Conservation (phyloP, 92 coral and sea anemone species). For the Heliopora coerulea region DNA sequence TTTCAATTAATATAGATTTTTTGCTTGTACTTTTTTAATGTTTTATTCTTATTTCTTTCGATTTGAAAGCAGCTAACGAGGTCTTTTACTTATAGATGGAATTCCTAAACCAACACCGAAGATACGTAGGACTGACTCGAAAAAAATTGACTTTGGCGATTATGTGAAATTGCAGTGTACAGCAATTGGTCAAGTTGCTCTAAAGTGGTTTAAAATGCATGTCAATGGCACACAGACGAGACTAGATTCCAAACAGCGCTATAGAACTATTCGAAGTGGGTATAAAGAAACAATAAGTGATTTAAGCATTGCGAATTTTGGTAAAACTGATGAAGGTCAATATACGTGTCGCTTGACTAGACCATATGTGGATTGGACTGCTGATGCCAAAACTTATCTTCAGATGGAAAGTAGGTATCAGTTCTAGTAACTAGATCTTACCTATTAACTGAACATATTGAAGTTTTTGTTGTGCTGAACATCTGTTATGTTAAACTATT, state of each 20-base stretch:
- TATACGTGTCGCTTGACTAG: conserved; percentile 24
- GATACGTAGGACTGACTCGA: not conserved
- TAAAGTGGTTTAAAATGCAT: conserved; percentile 13
- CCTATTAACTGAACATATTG: too few species aligned
- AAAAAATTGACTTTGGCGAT: not conserved
- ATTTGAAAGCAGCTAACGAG: too few species aligned
- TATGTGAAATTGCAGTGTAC: not conserved
- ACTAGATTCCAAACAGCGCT: not conserved
- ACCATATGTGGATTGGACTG: conserved; percentile 20
- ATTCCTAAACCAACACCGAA: not conserved
- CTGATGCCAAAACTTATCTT: not conserved
- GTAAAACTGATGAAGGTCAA: not conserved
- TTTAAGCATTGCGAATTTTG: conserved; percentile 16
- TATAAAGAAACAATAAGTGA: not conserved
- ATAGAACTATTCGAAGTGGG: not conserved
- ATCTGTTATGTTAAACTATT: too few species aligned
- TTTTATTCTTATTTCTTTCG: too few species aligned
- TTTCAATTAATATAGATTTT: too few species aligned
- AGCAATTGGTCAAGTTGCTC: not conserved
- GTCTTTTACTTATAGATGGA: not conserved
- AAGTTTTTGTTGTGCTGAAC: too few species aligned
- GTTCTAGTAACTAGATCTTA: too few species aligned
- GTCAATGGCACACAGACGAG: not conserved
- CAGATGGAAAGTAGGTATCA: conserved; percentile 22
- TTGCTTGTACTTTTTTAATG: too few species aligned